These are phyloP conservation scores for Phlogophora meticulosa DNA, from an alignment of 2,888 invertebrate genomes.

Conservation along the genomic window DNA sequence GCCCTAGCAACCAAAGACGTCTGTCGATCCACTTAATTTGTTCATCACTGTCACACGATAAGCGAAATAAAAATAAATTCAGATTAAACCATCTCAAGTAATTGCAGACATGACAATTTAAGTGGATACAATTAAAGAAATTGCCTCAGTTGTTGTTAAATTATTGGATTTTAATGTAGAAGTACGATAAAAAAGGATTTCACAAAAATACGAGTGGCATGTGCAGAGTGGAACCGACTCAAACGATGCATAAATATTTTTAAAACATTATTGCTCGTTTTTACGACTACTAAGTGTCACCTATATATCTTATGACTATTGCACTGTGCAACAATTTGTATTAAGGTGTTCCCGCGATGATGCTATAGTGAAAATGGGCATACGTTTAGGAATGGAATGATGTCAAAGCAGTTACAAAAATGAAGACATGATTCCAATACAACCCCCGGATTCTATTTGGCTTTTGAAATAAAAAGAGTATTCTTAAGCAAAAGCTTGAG, in stretches of 20 bases:
- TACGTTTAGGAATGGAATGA: too few relatives aligned
- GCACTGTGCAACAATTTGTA: too few relatives aligned
- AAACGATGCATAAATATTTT: too few relatives aligned
- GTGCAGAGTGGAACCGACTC: too few relatives aligned
- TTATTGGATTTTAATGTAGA: background rate
- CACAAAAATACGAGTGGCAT: background rate
- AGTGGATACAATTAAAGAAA: constrained; percentile 44
- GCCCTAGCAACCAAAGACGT: constrained; percentile 3
- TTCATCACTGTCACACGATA: constrained; percentile 27
- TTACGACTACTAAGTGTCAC: background rate
- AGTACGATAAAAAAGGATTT: constrained; percentile 3
- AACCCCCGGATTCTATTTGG: too few relatives aligned
- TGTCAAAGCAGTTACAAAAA: too few relatives aligned
- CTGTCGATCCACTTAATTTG: constrained; percentile 11
- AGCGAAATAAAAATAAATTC: constrained; percentile 49
- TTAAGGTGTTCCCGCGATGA: too few relatives aligned
- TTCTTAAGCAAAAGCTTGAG: too few relatives aligned
- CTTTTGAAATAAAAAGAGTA: too few relatives aligned
- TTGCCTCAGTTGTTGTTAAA: background rate
- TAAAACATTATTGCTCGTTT: too few relatives aligned
- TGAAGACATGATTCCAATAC: too few relatives aligned
- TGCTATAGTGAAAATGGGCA: too few relatives aligned
- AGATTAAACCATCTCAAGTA: constrained; percentile 53
- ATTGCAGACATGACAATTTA: constrained; percentile 42
- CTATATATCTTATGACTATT: background rate